A percentile compares a stretch with the other conserved stretches of the same genome.
These are phyloP conservation scores for Yponomeuta sedellus DNA, from an alignment of 2,888 invertebrate genomes.

Conservation along the genomic window DNA sequence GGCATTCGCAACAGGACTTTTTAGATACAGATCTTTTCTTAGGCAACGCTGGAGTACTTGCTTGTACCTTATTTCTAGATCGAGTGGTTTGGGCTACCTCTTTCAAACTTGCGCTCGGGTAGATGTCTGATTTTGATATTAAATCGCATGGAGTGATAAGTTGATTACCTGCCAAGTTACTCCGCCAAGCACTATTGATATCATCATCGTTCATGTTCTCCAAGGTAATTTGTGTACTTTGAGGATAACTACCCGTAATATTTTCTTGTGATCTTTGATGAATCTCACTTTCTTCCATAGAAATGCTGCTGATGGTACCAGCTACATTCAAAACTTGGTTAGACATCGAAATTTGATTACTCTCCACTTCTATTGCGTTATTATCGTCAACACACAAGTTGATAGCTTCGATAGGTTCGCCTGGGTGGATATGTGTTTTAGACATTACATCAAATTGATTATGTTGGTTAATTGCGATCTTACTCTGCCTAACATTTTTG, in stretches of 20 bases:
- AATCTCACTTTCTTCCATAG: neutral
- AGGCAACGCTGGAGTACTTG: neutral
- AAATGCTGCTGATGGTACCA: neutral
- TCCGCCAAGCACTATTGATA: neutral
- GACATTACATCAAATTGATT: too few relatives aligned
- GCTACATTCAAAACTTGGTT: neutral
- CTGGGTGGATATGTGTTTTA: too few relatives aligned
- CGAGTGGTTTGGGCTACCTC: neutral
- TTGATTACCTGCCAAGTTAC: neutral
- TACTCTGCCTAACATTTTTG: too few relatives aligned
- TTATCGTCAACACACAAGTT: neutral
- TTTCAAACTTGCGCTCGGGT: neutral
- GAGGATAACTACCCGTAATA: neutral
- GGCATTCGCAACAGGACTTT: neutral
- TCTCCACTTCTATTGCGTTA: neutral
- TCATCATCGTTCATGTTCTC: constrained; percentile 7
- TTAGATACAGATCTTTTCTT: neutral
- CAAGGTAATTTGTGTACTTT: neutral
- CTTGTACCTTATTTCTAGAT: neutral
- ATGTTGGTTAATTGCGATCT: too few relatives aligned
- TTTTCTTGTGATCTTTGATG: neutral
- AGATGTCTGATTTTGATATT: neutral
- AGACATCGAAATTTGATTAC: neutral
- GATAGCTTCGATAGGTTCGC: neutral
- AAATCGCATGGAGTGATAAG: neutral